Percentiles rank a stretch among this genome's conserved stretches.
Evolutionary conservation across 2,888 invertebrate genomes (phyloP).

Genomic region (Hirtodrosophila duncani): DNA sequence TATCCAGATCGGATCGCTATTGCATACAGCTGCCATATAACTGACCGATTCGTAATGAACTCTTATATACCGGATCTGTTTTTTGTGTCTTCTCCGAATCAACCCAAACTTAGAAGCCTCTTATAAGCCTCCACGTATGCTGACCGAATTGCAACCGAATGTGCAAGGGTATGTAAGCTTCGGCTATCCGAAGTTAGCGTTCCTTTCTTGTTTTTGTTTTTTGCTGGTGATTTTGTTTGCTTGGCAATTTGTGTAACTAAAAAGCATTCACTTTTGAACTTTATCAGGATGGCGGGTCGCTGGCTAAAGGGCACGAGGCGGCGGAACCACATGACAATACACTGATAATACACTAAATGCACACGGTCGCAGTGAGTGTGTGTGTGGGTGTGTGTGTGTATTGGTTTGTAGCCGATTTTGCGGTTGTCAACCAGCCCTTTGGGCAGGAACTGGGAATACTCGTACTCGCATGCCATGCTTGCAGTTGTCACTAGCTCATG

Average conservation of each 20-base stretch:
- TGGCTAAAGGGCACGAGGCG: slow-evolving; percentile 23
- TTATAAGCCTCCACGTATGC: too few species aligned
- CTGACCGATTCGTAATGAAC: too few species aligned
- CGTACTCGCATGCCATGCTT: too few species aligned
- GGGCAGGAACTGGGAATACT: too few species aligned
- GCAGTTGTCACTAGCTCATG: too few species aligned
- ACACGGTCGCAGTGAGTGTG: neutral
- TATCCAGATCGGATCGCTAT: too few species aligned
- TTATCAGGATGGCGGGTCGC: slow-evolving; percentile 39
- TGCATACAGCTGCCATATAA: too few species aligned
- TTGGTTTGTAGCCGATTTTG: neutral
- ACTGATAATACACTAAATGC: slow-evolving; percentile 36
- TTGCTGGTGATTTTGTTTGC: slow-evolving; percentile 55
- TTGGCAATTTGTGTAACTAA: slow-evolving; percentile 70
- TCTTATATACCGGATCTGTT: too few species aligned
- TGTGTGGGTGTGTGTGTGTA: slow-evolving; percentile 1
- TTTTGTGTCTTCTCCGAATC: too few species aligned
- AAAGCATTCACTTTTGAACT: slow-evolving; percentile 69
- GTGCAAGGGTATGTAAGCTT: slow-evolving; percentile 1
- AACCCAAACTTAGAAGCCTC: too few species aligned
- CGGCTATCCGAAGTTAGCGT: too few species aligned
- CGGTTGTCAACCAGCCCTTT: neutral
- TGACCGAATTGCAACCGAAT: too few species aligned
- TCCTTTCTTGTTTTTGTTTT: slow-evolving; percentile 22
- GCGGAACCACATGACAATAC: slow-evolving; percentile 40